A percentile compares a stretch with the other conserved stretches of the same genome.
Conservation (phyloP, 2,888 invertebrate species). For the Emmelina monodactyla region DNA sequence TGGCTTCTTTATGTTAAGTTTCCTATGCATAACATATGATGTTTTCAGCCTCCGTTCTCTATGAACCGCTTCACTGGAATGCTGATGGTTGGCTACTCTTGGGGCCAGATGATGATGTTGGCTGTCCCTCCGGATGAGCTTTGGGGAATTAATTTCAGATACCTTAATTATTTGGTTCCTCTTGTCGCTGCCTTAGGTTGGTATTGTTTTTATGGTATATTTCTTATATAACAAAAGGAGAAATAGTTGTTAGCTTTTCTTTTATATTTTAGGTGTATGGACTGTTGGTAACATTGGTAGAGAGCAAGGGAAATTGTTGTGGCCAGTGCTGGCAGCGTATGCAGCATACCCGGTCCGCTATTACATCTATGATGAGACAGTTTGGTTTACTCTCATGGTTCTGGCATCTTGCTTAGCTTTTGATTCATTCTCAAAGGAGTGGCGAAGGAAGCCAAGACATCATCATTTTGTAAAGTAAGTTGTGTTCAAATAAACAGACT, state of each 20-base stretch:
- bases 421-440: conserved; percentile 78
- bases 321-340: conserved; percentile 74
- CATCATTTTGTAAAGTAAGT: conserved; percentile 36
- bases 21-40: no score
- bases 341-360: conserved; percentile 72
- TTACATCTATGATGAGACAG: conserved; percentile 76
- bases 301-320: conserved; percentile 76
- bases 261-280: conserved; percentile 88
- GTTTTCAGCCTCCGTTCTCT: conserved; percentile 80
- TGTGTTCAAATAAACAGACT: no score
- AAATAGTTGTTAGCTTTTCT: not conserved
- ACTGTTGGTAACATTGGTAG: conserved; percentile 90
- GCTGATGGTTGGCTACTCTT: conserved; percentile 80
- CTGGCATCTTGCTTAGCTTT: conserved; percentile 73
- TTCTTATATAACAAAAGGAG: not conserved
- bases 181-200: conserved; percentile 76
- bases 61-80: conserved; percentile 79
- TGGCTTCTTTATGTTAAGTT: no score
- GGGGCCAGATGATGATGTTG: conserved; percentile 76
- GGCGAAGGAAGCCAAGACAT: conserved; percentile 72
- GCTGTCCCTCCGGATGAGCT: conserved; percentile 82
- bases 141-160: conserved; percentile 73
- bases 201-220: conserved; percentile 14
- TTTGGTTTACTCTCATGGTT: conserved; percentile 74
- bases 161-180: conserved; percentile 77